A percentile compares a stretch with the other conserved stretches of the same genome.
These are phyloP conservation scores for Pavo muticus DNA, from an alignment of 2,113 vertebrate genomes.

Conservation along the genomic window DNA sequence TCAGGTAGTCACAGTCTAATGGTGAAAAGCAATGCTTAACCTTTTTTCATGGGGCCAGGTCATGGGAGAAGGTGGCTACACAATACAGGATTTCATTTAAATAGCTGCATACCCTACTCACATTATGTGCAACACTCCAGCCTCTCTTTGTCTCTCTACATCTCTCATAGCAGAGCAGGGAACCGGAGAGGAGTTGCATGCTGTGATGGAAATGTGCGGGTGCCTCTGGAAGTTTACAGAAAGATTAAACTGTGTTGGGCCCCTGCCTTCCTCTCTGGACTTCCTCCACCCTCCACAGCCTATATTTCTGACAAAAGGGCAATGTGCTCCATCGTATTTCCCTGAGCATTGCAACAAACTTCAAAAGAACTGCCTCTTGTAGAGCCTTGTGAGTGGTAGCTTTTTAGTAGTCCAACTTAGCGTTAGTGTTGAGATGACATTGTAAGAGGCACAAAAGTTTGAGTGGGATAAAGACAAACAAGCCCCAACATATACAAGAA, in stretches of 20 bases:
- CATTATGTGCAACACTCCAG: rapidly evolving
- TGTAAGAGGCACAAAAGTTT: background rate
- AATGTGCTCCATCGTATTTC: background rate
- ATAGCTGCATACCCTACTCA: background rate
- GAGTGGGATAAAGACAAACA: background rate
- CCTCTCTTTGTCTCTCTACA: background rate
- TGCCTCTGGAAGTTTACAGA: background rate
- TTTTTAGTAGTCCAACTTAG: background rate
- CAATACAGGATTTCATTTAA: background rate
- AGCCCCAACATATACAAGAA: background rate
- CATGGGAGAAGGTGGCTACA: background rate
- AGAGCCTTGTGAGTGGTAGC: background rate
- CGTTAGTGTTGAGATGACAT: rapidly evolving
- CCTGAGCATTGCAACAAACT: background rate
- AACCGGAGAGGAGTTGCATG: background rate
- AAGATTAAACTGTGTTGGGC: background rate
- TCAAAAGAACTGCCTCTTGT: background rate
- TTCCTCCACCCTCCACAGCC: background rate
- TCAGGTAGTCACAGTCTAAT: background rate
- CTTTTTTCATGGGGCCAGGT: background rate
- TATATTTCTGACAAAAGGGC: background rate
- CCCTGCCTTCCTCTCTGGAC: background rate
- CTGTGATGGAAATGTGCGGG: background rate
- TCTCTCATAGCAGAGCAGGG: background rate
- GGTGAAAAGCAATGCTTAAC: background rate